These are phyloP conservation scores for Caloenas nicobarica DNA, from an alignment of 2,113 vertebrate genomes.

Conservation along the genomic window DNA sequence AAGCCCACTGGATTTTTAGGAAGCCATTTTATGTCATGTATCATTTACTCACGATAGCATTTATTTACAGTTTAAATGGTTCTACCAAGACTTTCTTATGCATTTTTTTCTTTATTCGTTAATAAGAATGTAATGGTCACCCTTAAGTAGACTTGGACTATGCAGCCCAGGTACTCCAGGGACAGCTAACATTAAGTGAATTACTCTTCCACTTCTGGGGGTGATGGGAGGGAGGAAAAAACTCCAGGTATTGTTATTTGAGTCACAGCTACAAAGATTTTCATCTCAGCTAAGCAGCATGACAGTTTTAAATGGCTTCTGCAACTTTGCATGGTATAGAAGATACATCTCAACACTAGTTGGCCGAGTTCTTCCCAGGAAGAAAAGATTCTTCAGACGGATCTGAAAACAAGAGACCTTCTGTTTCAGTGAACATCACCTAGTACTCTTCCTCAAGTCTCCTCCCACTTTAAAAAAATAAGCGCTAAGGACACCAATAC, in stretches of 20 bases:
- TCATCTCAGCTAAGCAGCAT: neutral
- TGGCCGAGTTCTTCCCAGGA: neutral
- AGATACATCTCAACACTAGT: neutral
- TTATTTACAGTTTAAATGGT: neutral
- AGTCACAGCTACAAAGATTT: neutral
- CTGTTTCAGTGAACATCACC: neutral
- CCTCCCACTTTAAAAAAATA: neutral
- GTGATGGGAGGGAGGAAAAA: neutral
- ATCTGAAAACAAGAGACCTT: neutral
- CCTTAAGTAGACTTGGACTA: neutral
- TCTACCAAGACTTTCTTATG: neutral
- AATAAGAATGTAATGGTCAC: neutral
- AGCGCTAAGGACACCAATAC: neutral
- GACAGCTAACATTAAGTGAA: neutral
- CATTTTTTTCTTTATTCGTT: neutral
- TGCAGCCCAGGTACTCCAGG: neutral
- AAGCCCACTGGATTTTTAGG: neutral
- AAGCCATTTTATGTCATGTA: neutral
- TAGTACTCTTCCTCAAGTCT: neutral
- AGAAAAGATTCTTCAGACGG: neutral
- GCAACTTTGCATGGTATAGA: neutral
- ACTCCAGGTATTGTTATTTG: neutral
- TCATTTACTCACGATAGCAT: neutral
- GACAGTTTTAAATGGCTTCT: neutral
- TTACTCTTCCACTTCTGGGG: neutral